These are phyloP conservation scores for Andrena camellia DNA, from an alignment of 2,888 invertebrate genomes.

Conservation along the genomic window DNA sequence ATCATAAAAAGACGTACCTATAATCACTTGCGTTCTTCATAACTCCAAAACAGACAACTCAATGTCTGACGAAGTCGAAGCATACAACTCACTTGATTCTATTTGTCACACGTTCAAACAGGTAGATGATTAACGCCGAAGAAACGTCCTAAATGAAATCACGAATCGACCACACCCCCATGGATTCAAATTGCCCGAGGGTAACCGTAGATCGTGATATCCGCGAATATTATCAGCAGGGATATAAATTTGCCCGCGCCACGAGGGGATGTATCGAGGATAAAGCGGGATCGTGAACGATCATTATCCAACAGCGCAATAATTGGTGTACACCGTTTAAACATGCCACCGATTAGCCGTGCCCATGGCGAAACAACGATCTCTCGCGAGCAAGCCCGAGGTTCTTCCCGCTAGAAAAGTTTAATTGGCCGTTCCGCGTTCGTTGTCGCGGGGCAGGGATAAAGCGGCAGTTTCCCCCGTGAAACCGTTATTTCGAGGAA, in stretches of 20 bases:
- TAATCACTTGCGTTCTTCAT: too few species aligned
- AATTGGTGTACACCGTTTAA: constrained; percentile 44
- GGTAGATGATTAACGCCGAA: too few species aligned
- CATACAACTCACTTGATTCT: too few species aligned
- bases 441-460: constrained; percentile 2
- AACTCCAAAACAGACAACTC: too few species aligned
- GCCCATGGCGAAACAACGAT: not conserved
- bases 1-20: too few species aligned
- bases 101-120: too few species aligned
- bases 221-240: not conserved
- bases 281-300: constrained; percentile 14
- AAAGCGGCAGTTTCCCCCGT: constrained; percentile 27
- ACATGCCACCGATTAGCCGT: constrained; percentile 48
- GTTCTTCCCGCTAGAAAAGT: constrained; percentile 5
- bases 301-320: constrained; percentile 41
- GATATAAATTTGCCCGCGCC: constrained; percentile 10
- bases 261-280: not conserved
- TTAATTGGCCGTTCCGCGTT: constrained; percentile 32
- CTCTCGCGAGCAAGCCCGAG: not conserved
- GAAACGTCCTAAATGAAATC: too few species aligned
- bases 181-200: too few species aligned
- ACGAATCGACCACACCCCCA: too few species aligned
- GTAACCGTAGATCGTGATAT: not conserved
- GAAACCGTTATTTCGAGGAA: constrained; percentile 5
- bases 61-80: too few species aligned